Evolutionary conservation across 2,797 vertebrate species (phyloP).

Genomic region (Scolopax rusticola): DNA sequence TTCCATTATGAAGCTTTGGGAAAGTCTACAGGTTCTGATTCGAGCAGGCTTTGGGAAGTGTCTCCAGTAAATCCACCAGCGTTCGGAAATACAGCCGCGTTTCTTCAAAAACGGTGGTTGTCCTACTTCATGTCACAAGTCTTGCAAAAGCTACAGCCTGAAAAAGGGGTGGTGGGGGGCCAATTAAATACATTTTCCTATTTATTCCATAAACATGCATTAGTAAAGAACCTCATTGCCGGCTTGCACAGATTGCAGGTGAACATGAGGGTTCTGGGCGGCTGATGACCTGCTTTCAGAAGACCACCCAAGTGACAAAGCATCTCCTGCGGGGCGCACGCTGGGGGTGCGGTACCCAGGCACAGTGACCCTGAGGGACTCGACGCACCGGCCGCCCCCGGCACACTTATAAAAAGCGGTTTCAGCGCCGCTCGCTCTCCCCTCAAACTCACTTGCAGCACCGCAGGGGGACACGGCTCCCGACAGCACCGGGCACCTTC

Average conservation of each 20-base stretch:
- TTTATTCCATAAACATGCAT: rapidly evolving
- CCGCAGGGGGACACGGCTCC: neutral
- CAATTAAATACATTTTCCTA: neutral
- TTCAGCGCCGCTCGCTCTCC: rapidly evolving
- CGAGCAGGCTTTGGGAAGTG: neutral
- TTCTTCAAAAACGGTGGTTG: neutral
- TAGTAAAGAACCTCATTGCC: rapidly evolving
- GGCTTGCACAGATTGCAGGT: rapidly evolving
- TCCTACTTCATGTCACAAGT: neutral
- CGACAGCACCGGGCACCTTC: rapidly evolving
- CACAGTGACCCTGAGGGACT: rapidly evolving
- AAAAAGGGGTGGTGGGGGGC: neutral
- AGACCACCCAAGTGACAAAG: neutral
- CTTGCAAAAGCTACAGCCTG: neutral
- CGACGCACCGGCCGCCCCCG: rapidly evolving
- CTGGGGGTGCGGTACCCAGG: rapidly evolving
- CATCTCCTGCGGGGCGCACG: rapidly evolving
- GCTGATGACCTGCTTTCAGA: neutral
- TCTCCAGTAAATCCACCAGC: neutral
- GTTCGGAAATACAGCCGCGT: neutral
- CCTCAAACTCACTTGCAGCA: rapidly evolving
- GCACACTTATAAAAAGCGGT: rapidly evolving
- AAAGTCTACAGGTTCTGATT: conserved; percentile 4
- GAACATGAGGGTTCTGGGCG: rapidly evolving
- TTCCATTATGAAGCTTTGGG: conserved; percentile 73